These are phyloP conservation scores for Anguilla anguilla DNA, from an alignment of 2,797 vertebrate species.

Conservation along the genomic window DNA sequence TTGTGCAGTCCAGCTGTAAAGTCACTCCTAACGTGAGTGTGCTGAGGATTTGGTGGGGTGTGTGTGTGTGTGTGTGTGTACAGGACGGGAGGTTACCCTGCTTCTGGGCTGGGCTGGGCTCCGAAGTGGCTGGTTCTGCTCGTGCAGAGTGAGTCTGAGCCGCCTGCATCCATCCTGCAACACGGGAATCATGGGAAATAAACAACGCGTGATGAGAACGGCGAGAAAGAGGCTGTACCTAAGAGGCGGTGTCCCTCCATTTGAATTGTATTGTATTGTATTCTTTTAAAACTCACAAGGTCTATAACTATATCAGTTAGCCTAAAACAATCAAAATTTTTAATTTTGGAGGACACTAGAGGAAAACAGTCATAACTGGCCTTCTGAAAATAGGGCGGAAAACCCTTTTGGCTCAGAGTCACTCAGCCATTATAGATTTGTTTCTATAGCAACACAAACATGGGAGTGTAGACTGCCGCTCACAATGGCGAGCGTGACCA, in stretches of 20 bases:
- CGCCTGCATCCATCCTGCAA: constrained; percentile 66
- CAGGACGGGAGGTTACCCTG: constrained; percentile 59
- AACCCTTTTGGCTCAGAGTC: constrained; percentile 3
- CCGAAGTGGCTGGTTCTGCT: constrained; percentile 57
- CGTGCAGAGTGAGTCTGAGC: constrained; percentile 66
- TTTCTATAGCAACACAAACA: constrained; percentile 1
- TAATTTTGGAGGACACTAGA: background rate
- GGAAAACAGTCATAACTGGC: background rate
- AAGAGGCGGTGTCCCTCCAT: background rate
- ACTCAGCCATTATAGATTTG: constrained; percentile 1
- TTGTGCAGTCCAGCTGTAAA: background rate
- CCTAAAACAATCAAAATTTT: background rate
- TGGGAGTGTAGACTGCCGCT: background rate
- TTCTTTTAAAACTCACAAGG: constrained; percentile 23
- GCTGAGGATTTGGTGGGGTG: background rate
- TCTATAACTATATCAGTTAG: background rate
- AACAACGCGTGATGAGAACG: constrained; percentile 32
- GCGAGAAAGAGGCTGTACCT: constrained; percentile 23
- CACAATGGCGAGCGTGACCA: background rate
- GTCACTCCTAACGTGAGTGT: background rate
- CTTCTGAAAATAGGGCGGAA: background rate
- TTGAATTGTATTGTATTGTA: background rate
- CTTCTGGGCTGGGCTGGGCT: constrained; percentile 53
- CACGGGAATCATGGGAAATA: constrained; percentile 44
- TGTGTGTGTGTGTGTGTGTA: constrained; percentile 6